A percentile compares a stretch with the other conserved stretches of the same genome.
These are phyloP conservation scores for Eumaeus atala DNA, from an alignment of 1,140 invertebrate genomes.

Conservation along the genomic window DNA sequence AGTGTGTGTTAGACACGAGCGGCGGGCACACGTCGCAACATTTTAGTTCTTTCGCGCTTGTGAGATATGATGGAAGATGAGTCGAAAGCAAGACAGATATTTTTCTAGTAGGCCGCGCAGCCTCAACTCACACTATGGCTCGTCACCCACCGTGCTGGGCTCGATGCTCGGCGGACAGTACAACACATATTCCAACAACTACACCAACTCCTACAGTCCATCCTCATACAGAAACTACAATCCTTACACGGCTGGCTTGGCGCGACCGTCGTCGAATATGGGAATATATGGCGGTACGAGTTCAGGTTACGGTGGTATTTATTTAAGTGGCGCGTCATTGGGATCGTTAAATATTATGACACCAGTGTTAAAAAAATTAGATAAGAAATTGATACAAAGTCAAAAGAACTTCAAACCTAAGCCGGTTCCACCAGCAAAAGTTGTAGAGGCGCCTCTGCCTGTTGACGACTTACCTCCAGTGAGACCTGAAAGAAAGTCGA, in stretches of 20 bases:
- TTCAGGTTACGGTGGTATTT: slow-evolving; percentile 78
- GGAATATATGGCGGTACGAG: slow-evolving; percentile 77
- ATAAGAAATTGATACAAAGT: slow-evolving; percentile 59
- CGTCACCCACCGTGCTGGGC: slow-evolving; percentile 55
- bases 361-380: slow-evolving; percentile 73
- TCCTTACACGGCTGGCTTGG: slow-evolving; percentile 57
- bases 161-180: slow-evolving; percentile 52
- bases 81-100: slow-evolving; percentile 61
- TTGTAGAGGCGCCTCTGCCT: slow-evolving; percentile 21
- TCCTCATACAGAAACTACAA: slow-evolving; percentile 70
- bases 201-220: slow-evolving; percentile 52
- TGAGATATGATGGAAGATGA: slow-evolving; percentile 56
- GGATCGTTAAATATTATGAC: slow-evolving; percentile 72
- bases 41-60: slow-evolving; percentile 25
- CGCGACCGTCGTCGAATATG: slow-evolving; percentile 43
- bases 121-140: slow-evolving; percentile 54
- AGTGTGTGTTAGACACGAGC: slow-evolving; percentile 55
- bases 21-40: slow-evolving; percentile 36
- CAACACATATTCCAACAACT: slow-evolving; percentile 48
- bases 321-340: slow-evolving; percentile 68
- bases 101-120: slow-evolving; percentile 53
- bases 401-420: slow-evolving; percentile 67
- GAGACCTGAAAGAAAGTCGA: slow-evolving; percentile 47
- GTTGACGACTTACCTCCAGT: slow-evolving; percentile 42
- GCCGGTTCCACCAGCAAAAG: slow-evolving; percentile 45